Conservation (phyloP, 2,888 invertebrate species). For the Conus canariensis region DNA sequence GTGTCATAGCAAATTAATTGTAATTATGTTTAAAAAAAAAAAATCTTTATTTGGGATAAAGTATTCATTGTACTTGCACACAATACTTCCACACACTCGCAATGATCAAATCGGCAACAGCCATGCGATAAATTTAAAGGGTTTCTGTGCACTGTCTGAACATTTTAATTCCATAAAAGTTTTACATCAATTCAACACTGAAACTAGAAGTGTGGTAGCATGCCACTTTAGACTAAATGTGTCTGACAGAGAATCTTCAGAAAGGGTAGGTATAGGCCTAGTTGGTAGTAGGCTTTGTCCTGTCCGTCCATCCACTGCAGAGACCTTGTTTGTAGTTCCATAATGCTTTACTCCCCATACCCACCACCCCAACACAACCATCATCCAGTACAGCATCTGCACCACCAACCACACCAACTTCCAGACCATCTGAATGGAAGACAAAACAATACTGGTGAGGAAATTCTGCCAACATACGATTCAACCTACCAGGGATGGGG, state of each 20-base stretch:
- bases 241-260: neutral
- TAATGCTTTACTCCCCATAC: neutral
- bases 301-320: neutral
- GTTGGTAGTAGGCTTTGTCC: neutral
- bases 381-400: neutral
- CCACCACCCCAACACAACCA: neutral
- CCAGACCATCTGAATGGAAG: neutral
- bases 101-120: neutral
- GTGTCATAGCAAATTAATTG: too few species aligned
- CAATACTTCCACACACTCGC: neutral
- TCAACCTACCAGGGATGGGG: neutral
- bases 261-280: neutral
- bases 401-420: neutral
- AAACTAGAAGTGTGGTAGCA: neutral
- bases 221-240: neutral
- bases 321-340: neutral
- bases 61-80: neutral
- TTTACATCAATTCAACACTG: conserved; percentile 18
- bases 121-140: too few species aligned
- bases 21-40: too few species aligned
- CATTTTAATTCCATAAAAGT: conserved; percentile 28
- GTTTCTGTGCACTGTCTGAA: neutral
- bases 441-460: neutral
- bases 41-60: too few species aligned
- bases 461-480: neutral